Evolutionary conservation across 2,888 invertebrate species (phyloP).

Genomic region (Erynnis tages): DNA sequence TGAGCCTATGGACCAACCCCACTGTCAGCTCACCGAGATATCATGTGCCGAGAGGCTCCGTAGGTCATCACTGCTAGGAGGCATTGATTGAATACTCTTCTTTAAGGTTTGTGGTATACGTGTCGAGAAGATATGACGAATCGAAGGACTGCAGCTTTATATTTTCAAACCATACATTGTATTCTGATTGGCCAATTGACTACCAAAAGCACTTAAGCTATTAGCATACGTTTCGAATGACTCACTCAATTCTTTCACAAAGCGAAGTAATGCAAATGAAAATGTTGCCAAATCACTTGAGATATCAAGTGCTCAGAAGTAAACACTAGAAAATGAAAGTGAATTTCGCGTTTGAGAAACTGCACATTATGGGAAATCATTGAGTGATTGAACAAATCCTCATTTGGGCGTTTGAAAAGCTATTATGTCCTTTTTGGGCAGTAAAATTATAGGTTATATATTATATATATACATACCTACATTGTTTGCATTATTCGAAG

Average conservation of each 20-base stretch:
- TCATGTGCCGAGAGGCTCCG: too few species aligned
- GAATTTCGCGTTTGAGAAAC: not conserved
- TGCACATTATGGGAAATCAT: conserved; percentile 1
- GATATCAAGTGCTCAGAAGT: conserved; percentile 8
- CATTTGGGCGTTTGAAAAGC: conserved; percentile 6
- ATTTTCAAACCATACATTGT: conserved; percentile 21
- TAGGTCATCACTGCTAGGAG: too few species aligned
- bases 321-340: conserved; percentile 23
- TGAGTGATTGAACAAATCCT: conserved; percentile 29
- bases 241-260: conserved; percentile 31
- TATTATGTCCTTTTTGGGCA: too few species aligned
- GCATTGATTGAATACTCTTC: too few species aligned
- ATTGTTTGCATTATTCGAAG: too few species aligned
- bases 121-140: too few species aligned
- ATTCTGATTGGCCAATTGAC: conserved; percentile 26
- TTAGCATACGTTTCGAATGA: conserved; percentile 32
- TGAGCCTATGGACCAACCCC: too few species aligned
- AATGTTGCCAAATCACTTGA: conserved; percentile 30
- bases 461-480: too few species aligned
- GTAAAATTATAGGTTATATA: too few species aligned
- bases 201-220: conserved; percentile 32
- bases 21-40: too few species aligned
- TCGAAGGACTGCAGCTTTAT: too few species aligned
- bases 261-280: conserved; percentile 33
- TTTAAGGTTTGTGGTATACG: too few species aligned